Evolutionary conservation across 1,140 invertebrate species (phyloP), one percentile per base, ranked within the genome.

Genomic region (Anagrus nilaparvatae): DNA sequence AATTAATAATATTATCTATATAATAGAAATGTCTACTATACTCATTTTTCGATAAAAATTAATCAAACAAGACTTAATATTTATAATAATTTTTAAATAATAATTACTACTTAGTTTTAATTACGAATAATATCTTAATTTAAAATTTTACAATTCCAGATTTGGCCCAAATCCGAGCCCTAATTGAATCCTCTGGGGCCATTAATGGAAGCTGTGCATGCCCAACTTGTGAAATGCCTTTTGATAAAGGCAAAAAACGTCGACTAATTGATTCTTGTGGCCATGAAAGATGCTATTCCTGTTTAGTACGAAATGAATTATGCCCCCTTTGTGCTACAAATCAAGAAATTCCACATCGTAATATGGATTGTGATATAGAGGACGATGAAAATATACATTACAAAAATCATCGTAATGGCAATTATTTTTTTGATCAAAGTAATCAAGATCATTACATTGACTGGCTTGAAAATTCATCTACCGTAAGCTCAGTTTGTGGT

Each of bases 191-290:
- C 2, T 78, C 81, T 21, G 70, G 75, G 27, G 76, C 77, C 53
- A 65, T 76, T 2, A 69, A 61, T 28, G 73, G 73, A 24, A 75
- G 75, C 46, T 73, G 73, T 24, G 76, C 70, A 31, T 88, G 84
- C 67, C 84, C 84, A 40, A 83, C 82, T 60, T 87, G 84, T 70
- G 80, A 84, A 61, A 88, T 91, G 78, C 88, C 88, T 47, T 94
- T 92, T 71, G 89, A 94, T 69, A 89, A 90, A 67, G 88, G 89
- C 65, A 93, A 92, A 69, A 91, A 92, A 69, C 77, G 91, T 61
- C 84, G 87, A 59, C 72, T 96, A 52, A 91, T 92, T 60, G 91
- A 94, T 69, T 82, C 85, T 38, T 96, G 90, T 67, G 89, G 90
- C 46, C 91, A 94, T 74, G 88, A 92, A 60, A 73, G 88, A 31